These are phyloP conservation scores for Lobophora halterata DNA, from an alignment of 2,888 invertebrate genomes.

Conservation along the genomic window DNA sequence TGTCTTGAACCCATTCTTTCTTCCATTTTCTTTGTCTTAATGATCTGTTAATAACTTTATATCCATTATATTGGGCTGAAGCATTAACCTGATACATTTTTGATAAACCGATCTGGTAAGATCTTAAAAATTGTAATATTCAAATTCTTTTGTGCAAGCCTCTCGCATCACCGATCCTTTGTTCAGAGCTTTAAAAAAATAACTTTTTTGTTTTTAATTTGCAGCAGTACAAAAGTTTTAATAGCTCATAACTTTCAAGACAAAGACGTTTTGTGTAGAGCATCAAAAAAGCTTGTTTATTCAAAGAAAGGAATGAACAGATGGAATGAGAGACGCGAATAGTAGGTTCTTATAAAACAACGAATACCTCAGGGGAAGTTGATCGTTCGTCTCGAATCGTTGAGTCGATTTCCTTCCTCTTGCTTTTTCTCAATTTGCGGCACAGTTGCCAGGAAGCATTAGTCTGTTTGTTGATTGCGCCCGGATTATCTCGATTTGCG, in stretches of 20 bases:
- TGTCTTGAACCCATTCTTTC: constrained; percentile 15
- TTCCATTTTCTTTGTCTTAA: constrained; percentile 19
- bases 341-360: constrained; percentile 4
- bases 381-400: no score
- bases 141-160: constrained; percentile 11
- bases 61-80: background rate
- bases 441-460: constrained; percentile 57
- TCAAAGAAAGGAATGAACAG: constrained; percentile 7
- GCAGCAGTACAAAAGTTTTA: constrained; percentile 21
- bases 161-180: constrained; percentile 18
- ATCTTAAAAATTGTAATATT: constrained; percentile 1
- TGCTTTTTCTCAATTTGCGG: constrained; percentile 51
- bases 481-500: constrained; percentile 52
- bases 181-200: constrained; percentile 17
- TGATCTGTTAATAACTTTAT: background rate
- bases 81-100: no score
- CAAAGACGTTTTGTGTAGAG: constrained; percentile 28
- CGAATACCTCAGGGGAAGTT: constrained; percentile 36
- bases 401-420: constrained; percentile 52
- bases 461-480: constrained; percentile 60
- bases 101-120: no score
- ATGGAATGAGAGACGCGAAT: constrained; percentile 4
- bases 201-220: constrained; percentile 25
- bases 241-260: constrained; percentile 32
- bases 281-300: constrained; percentile 8